These are phyloP conservation scores for Nephrotoma guestfalica DNA, from an alignment of 2,888 invertebrate species.

Conservation along the genomic window DNA sequence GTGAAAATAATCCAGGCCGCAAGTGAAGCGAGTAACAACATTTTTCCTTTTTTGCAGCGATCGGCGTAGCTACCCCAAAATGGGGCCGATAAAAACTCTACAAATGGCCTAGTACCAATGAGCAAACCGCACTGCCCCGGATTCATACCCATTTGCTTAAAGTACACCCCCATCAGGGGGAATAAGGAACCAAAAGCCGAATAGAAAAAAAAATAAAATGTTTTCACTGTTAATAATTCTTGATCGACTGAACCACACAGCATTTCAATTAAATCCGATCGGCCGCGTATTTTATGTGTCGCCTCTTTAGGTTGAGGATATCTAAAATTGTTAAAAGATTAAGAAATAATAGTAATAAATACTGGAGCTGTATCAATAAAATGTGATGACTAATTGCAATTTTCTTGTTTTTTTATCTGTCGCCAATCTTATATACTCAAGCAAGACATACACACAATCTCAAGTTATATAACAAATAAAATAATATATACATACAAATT, in stretches of 20 bases:
- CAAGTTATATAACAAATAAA: background rate
- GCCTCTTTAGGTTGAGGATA: slow-evolving; percentile 79
- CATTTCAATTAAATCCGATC: slow-evolving; percentile 69
- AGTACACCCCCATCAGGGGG: slow-evolving; percentile 96
- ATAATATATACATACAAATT: slow-evolving; percentile 38
- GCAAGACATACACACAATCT: background rate
- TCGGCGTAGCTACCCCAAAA: slow-evolving; percentile 97
- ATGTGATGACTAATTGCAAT: background rate
- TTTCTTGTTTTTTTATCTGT: background rate
- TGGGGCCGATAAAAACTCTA: slow-evolving; percentile 93
- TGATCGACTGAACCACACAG: slow-evolving; percentile 74
- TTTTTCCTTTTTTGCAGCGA: slow-evolving; percentile 72
- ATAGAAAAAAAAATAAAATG: slow-evolving; percentile 99
- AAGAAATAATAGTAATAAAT: background rate
- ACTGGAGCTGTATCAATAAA: background rate
- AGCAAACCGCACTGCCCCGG: slow-evolving; percentile 86
- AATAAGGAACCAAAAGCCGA: slow-evolving; percentile 97
- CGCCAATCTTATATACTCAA: background rate
- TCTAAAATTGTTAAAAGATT: slow-evolving; percentile 27
- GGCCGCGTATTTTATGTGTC: slow-evolving; percentile 79
- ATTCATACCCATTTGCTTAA: slow-evolving; percentile 99
- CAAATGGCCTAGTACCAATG: slow-evolving; percentile 92
- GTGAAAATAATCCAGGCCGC: slow-evolving; percentile 96
- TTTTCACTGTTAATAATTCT: slow-evolving; percentile 86
- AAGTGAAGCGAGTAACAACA: slow-evolving; percentile 76